phyloP scores from a whole-genome alignment of 2,113 vertebrate species.

The Catharus minimus region DNA sequence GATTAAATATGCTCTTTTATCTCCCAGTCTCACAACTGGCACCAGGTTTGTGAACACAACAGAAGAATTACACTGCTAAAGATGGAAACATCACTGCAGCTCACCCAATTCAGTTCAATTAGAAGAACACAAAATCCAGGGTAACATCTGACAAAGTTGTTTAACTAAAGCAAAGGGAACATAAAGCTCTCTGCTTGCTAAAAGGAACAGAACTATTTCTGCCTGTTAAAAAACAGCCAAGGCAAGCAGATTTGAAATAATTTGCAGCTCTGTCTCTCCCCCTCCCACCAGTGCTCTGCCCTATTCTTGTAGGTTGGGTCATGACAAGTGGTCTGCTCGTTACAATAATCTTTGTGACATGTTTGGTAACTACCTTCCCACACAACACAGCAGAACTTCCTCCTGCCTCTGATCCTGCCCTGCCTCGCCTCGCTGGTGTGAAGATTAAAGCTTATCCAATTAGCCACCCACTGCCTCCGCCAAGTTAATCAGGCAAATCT shows the following conservation, averaged over 20 bases:
- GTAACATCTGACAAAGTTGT: not conserved
- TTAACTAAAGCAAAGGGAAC: not conserved
- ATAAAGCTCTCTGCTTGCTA: not conserved
- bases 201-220: not conserved
- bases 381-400: conserved; percentile 75
- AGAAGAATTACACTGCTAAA: not conserved
- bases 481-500: conserved; percentile 81
- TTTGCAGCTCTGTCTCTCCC: not conserved
- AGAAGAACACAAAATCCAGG: not conserved
- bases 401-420: conserved; percentile 61
- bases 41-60: accelerated
- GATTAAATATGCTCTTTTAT: accelerated
- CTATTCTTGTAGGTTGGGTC: not conserved
- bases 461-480: conserved; percentile 81
- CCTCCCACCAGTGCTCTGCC: not conserved
- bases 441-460: conserved; percentile 94
- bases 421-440: conserved; percentile 75
- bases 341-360: conserved; percentile 78
- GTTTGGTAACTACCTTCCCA: conserved; percentile 78
- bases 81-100: not conserved
- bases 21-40: not conserved
- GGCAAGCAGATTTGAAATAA: conserved; percentile 33
- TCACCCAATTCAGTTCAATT: not conserved
- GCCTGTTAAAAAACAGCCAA: not conserved
- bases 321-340: conserved; percentile 43